Conservation (phyloP, 2,888 invertebrate genomes). For the Drosophila borborema region DNA sequence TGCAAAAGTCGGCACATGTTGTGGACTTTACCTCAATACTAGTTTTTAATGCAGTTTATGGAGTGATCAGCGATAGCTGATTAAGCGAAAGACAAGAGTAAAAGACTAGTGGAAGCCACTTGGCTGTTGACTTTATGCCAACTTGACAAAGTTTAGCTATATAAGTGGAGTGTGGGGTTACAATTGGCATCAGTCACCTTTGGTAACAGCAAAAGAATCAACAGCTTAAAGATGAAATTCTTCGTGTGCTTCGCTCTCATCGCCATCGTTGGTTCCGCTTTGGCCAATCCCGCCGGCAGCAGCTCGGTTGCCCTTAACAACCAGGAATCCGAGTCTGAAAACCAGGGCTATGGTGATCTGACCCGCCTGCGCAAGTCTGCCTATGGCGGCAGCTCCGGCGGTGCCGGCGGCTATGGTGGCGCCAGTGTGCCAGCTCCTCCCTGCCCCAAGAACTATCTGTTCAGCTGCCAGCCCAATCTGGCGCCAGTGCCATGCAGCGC, state of each 20-base stretch:
- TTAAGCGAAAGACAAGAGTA: conserved; percentile 29
- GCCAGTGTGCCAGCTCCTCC: conserved; percentile 70
- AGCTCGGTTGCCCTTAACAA: conserved; percentile 32
- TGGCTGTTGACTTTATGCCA: conserved; percentile 48
- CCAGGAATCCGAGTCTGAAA: conserved; percentile 60
- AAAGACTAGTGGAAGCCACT: conserved; percentile 52
- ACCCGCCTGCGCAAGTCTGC: conserved; percentile 78
- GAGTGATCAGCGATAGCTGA: conserved; percentile 32
- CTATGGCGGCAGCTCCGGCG: conserved; percentile 68
- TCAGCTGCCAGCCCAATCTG: conserved; percentile 80
- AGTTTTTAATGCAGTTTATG: background rate
- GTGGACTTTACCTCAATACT: background rate
- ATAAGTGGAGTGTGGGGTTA: conserved; percentile 44
- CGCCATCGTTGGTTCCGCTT: conserved; percentile 58
- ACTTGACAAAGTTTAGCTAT: conserved; percentile 64
- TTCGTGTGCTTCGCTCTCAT: conserved; percentile 73
- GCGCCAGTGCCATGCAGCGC: conserved; percentile 77
- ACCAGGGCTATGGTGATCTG: conserved; percentile 64
- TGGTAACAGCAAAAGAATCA: conserved; percentile 46
- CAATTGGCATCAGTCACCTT: conserved; percentile 69
- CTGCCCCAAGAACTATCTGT: conserved; percentile 80
- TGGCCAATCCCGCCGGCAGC: conserved; percentile 58
- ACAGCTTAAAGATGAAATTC: conserved; percentile 76
- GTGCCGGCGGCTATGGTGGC: conserved; percentile 64
- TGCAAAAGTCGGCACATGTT: conserved; percentile 1